Percentiles rank a stretch among this genome's conserved stretches.
phyloP scores from a whole-genome alignment of 2,888 invertebrate genomes.

The Tanytarsus gracilentus region DNA sequence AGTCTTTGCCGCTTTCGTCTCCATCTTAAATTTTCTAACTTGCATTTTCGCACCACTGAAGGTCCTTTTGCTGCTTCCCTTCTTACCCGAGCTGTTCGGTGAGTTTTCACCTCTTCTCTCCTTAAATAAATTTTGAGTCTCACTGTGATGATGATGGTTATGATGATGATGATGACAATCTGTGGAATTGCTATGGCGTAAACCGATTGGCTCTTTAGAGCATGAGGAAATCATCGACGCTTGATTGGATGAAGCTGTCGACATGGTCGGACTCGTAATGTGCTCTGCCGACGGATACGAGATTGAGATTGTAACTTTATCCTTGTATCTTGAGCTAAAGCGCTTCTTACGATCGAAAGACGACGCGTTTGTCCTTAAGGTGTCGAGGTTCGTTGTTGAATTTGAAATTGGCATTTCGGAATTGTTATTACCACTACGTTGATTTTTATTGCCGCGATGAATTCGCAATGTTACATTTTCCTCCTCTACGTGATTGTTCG shows the following conservation, averaged over 20 bases:
- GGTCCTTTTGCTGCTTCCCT: neutral
- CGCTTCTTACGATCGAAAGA: slow-evolving; percentile 22
- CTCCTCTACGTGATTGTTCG: slow-evolving; percentile 42
- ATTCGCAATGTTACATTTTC: slow-evolving; percentile 81
- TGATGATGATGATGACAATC: neutral
- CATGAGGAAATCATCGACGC: slow-evolving; percentile 19
- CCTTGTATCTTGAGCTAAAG: slow-evolving; percentile 39
- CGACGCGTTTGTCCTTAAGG: slow-evolving; percentile 32
- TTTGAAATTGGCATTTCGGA: slow-evolving; percentile 12
- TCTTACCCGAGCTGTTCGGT: slow-evolving; percentile 8
- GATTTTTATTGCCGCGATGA: slow-evolving; percentile 57
- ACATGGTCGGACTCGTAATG: slow-evolving; percentile 37
- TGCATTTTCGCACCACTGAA: slow-evolving; percentile 60
- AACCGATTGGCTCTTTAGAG: slow-evolving; percentile 19
- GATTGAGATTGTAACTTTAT: slow-evolving; percentile 73
- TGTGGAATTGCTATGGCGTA: slow-evolving; percentile 33
- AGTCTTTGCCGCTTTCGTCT: slow-evolving; percentile 94
- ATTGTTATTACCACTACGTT: neutral
- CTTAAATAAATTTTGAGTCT: neutral
- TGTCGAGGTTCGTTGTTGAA: slow-evolving; percentile 46
- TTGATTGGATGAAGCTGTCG: slow-evolving; percentile 23
- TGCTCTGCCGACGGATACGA: slow-evolving; percentile 74
- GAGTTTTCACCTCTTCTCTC: slow-evolving; percentile 1
- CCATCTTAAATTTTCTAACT: slow-evolving; percentile 86
- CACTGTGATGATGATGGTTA: neutral